These are phyloP conservation scores for Agrilus biguttatus DNA, from an alignment of 2,888 invertebrate species.

Conservation along the genomic window DNA sequence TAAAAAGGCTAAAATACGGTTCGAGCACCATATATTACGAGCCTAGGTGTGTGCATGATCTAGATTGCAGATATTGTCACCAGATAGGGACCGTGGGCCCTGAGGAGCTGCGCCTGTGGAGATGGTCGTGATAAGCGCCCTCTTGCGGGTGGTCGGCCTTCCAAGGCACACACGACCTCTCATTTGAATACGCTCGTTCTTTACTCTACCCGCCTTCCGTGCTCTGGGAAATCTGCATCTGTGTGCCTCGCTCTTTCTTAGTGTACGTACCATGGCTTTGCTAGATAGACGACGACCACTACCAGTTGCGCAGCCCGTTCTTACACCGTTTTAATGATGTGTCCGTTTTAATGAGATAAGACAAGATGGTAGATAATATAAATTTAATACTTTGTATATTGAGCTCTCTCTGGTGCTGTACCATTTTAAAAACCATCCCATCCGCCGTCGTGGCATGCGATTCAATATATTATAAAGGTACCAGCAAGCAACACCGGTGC, in stretches of 20 bases:
- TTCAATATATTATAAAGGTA: no score
- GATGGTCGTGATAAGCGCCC: constrained; percentile 25
- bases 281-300: no score
- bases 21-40: constrained; percentile 22
- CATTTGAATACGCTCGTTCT: constrained; percentile 31
- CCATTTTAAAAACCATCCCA: background rate
- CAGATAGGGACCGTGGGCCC: constrained; percentile 24
- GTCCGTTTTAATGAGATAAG: constrained; percentile 31
- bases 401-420: constrained; percentile 6
- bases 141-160: constrained; percentile 27
- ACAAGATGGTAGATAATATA: constrained; percentile 30
- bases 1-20: background rate
- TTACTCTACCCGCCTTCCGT: constrained; percentile 18
- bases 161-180: constrained; percentile 25
- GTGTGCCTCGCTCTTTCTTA: constrained; percentile 5
- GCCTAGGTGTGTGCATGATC: constrained; percentile 31
- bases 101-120: constrained; percentile 18
- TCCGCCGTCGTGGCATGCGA: no score
- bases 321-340: constrained; percentile 27
- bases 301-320: constrained; percentile 8
- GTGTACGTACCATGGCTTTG: background rate
- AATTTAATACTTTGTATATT: constrained; percentile 25
- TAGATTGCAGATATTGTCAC: constrained; percentile 35
- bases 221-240: constrained; percentile 24
- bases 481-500: no score